Conservation (phyloP, 1,140 invertebrate genomes). For the Heliconius eleuchia region DNA sequence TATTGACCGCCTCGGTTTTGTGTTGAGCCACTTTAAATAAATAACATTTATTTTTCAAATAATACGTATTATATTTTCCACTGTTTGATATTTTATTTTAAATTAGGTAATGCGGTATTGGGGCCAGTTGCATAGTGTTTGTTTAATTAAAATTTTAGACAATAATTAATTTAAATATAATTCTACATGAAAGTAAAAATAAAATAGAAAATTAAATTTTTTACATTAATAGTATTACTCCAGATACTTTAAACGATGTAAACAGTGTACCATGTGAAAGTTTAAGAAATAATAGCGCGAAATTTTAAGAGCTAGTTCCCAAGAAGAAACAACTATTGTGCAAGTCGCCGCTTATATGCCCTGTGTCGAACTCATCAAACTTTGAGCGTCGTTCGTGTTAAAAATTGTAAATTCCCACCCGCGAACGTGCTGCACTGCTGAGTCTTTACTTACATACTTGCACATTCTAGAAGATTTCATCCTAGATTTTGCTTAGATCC, state of each 20-base stretch:
- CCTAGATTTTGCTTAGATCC: not conserved
- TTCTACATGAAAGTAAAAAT: too few species aligned
- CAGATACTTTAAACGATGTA: not conserved
- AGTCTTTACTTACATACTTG: conserved; percentile 24
- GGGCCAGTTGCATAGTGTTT: not conserved
- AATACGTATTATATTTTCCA: not conserved
- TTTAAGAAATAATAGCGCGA: conserved; percentile 40
- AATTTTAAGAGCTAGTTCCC: conserved; percentile 46
- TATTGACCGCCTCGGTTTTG: conserved; percentile 24
- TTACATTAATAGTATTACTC: not conserved
- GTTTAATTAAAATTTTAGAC: too few species aligned
- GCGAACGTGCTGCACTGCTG: conserved; percentile 20
- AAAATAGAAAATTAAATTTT: too few species aligned
- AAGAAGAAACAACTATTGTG: conserved; percentile 51
- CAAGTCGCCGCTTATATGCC: conserved; percentile 48
- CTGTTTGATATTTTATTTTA: conserved; percentile 5
- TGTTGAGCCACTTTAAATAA: conserved; percentile 23
- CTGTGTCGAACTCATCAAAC: conserved; percentile 63
- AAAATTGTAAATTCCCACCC: conserved; percentile 36
- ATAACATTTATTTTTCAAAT: conserved; percentile 11
- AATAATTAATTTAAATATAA: too few species aligned
- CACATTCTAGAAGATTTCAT: not conserved
- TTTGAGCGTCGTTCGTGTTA: conserved; percentile 41
- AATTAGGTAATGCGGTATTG: not conserved
- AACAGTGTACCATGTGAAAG: not conserved